phyloP scores from a whole-genome alignment of 2,797 vertebrate genomes.

The Pteropus rufus region DNA sequence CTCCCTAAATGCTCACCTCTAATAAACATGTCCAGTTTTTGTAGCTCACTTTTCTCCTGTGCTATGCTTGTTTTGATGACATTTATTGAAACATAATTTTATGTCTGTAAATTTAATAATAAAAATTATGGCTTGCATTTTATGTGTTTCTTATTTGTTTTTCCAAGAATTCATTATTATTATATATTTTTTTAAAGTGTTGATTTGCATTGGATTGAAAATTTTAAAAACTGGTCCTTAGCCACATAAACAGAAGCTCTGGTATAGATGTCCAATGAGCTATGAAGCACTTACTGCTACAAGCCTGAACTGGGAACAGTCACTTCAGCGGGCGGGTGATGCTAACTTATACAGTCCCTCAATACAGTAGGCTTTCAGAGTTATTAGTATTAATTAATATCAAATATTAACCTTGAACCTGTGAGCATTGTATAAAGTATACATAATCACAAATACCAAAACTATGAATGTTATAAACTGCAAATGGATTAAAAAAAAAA shows the following conservation, averaged over 20 bases:
- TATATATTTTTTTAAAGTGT: not conserved
- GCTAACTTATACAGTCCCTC: not conserved
- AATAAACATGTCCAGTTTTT: not conserved
- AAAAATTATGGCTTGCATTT: not conserved
- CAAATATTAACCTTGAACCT: not conserved
- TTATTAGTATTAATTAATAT: not conserved
- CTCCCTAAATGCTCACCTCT: not conserved
- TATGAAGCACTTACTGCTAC: not conserved
- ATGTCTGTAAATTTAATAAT: not conserved
- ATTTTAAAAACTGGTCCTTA: not conserved
- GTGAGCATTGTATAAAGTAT: not conserved
- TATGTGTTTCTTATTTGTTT: not conserved
- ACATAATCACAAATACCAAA: not conserved
- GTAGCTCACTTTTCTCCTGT: not conserved
- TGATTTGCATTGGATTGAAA: not conserved
- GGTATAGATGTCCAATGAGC: not conserved
- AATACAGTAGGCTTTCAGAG: not conserved
- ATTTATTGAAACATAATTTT: constrained; percentile 4
- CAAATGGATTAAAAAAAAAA: not conserved
- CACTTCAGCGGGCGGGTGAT: not conserved
- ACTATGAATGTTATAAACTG: not conserved
- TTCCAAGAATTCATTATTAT: not conserved
- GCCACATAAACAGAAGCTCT: not conserved
- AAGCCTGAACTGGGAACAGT: not conserved
- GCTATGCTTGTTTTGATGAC: not conserved